A percentile compares a stretch with the other conserved stretches of the same genome.
Evolutionary conservation across 2,113 vertebrate genomes (phyloP).

Genomic region (Ginglymostoma cirratum): DNA sequence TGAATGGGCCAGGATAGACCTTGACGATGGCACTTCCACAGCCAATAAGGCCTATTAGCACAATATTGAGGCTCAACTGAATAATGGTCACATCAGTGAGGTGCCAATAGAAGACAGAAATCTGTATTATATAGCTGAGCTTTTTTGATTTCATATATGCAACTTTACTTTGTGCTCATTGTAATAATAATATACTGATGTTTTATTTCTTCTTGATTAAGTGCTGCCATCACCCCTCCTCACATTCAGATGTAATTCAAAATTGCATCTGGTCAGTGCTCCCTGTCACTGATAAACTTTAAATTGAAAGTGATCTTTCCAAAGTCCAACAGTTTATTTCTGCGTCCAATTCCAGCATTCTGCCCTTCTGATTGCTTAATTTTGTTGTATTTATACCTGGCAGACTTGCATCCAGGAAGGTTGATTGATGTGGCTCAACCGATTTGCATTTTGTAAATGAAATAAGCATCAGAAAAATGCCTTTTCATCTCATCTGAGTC

Average conservation of each 20-base stretch:
- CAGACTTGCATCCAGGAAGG: background rate
- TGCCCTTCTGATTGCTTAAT: background rate
- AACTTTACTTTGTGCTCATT: background rate
- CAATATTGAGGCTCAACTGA: background rate
- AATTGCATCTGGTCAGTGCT: background rate
- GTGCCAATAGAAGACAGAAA: background rate
- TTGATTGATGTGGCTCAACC: background rate
- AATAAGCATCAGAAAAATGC: background rate
- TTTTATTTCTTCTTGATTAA: background rate
- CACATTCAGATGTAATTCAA: background rate
- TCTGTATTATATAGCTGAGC: background rate
- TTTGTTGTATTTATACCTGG: background rate
- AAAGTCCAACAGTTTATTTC: background rate
- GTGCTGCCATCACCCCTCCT: too few relatives aligned
- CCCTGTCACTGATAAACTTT: background rate
- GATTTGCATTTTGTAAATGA: background rate
- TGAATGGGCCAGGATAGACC: background rate
- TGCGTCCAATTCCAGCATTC: background rate
- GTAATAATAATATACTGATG: background rate
- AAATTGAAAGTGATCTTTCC: background rate
- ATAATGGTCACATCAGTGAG: background rate
- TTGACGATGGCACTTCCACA: background rate
- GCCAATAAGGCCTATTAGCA: background rate
- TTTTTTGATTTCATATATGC: background rate
- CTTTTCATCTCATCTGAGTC: background rate